Percentiles rank a stretch among this genome's conserved stretches.
Evolutionary conservation across 2,888 invertebrate species (phyloP).

Genomic region (Drosophila buzzatii): DNA sequence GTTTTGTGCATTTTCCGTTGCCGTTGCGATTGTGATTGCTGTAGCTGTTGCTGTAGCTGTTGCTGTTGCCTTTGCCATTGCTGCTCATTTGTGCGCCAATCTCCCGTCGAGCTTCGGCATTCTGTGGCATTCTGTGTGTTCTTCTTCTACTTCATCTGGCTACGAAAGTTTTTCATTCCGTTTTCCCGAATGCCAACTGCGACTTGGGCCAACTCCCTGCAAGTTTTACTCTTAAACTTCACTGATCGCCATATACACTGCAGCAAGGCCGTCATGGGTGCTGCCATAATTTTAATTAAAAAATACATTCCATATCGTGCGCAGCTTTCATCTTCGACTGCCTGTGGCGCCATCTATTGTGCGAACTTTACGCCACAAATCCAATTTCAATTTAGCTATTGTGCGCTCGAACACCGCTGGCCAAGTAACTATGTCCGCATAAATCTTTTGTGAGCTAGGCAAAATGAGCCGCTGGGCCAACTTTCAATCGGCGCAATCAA

Average conservation of each 20-base stretch:
- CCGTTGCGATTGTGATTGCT: conserved; percentile 36
- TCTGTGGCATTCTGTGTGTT: conserved; percentile 57
- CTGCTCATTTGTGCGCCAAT: conserved; percentile 78
- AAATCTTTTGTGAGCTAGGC: too few relatives aligned
- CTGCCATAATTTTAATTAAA: conserved; percentile 61
- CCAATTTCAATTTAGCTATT: conserved; percentile 44
- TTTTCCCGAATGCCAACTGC: conserved; percentile 57
- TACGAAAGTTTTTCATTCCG: conserved; percentile 67
- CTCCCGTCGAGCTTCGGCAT: conserved; percentile 73
- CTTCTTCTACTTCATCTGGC: conserved; percentile 64
- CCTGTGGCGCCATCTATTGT: conserved; percentile 51
- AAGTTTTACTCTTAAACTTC: conserved; percentile 53
- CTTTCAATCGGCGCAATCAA: conserved; percentile 24
- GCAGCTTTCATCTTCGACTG: conserved; percentile 13
- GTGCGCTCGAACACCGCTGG: conserved; percentile 11
- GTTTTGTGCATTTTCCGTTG: conserved; percentile 78
- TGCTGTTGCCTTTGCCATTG: conserved; percentile 19
- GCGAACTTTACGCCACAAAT: conserved; percentile 30
- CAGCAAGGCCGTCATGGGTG: neutral
- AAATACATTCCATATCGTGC: conserved; percentile 22
- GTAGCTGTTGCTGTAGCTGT: too few relatives aligned
- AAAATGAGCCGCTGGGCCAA: neutral
- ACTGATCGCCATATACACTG: conserved; percentile 26
- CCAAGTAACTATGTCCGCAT: conserved; percentile 22
- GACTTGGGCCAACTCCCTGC: conserved; percentile 57